Evolutionary conservation across 2,113 vertebrate genomes (phyloP), one percentile per base, ranked within the genome.

Genomic region (Numenius arquata): DNA sequence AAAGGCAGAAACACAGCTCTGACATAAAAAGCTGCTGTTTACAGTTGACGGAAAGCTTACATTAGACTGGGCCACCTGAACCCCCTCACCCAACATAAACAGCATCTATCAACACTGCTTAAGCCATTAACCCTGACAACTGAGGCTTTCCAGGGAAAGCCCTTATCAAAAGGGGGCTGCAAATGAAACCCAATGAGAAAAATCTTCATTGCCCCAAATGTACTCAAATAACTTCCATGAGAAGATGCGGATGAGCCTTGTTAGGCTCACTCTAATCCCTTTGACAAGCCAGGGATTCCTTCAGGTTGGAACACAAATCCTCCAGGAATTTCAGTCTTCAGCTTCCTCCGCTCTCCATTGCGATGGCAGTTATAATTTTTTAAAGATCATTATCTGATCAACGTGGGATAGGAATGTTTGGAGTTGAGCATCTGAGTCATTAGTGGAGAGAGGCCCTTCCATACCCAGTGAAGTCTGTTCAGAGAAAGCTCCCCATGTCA

Each of bases 111-210:
- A 98, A 85, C 91, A 88, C 92, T 77, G 89, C 94, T 97, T 97
- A 97, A 97, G 86, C 88, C 95, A 97, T 97, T 96, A 97, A 93
- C 92, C 78, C 76, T 97, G 97, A 97, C 97, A 98, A 96, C 58
- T 97, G 96, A 97, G 88, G 78, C 78, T 98, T 96, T 96, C 95
- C 97, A 97, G 97, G 94, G 82, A 92, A 73, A 91, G 56, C 9
- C 50, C 34, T 96, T 96, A 96, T 96, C 95, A 92, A 95, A 95
- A 94, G 34, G 36, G 85, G 77, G 59, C 59, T 84, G 78, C 86
- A 88, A 92, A 96, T 66, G 91, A 95, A 95, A 85, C 62, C 47
- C 11, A 4, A 16, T 23, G 67, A 90, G 85, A 94, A 96, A 93
- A 94, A 88, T 53, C 63, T 27, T 76, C 14, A 4, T 93, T 81